Conservation (phyloP, 2,113 vertebrate genomes). For the Mesembrinibis cayennensis region DNA sequence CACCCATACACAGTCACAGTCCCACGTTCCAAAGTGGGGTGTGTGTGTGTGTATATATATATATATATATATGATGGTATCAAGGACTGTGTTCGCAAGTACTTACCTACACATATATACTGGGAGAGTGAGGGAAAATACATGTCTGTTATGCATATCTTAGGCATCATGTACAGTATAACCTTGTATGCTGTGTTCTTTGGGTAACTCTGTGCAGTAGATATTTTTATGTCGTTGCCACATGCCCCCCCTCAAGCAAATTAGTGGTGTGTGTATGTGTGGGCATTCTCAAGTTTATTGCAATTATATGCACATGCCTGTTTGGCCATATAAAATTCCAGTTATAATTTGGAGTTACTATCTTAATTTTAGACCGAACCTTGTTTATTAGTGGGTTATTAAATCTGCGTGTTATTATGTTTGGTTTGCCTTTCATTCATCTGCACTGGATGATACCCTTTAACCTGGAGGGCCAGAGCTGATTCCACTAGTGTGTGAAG, state of each 20-base stretch:
- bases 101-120: background rate
- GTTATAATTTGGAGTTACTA: background rate
- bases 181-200: background rate
- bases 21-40: background rate
- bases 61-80: background rate
- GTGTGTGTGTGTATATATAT: background rate
- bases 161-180: background rate
- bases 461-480: slow-evolving; percentile 75
- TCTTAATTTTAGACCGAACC: background rate
- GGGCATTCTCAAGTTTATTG: background rate
- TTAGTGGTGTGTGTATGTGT: background rate
- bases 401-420: background rate
- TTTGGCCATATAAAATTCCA: background rate
- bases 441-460: slow-evolving; percentile 25
- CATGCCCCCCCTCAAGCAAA: background rate
- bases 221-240: background rate
- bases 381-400: slow-evolving; percentile 47
- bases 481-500: slow-evolving; percentile 72
- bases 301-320: background rate
- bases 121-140: background rate
- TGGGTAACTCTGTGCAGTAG: background rate
- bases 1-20: background rate
- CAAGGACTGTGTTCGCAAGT: background rate
- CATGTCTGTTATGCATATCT: fast-evolving
- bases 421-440: slow-evolving; percentile 1